These are phyloP conservation scores for Lamprotornis superbus DNA, from an alignment of 2,113 vertebrate species.

Conservation along the genomic window DNA sequence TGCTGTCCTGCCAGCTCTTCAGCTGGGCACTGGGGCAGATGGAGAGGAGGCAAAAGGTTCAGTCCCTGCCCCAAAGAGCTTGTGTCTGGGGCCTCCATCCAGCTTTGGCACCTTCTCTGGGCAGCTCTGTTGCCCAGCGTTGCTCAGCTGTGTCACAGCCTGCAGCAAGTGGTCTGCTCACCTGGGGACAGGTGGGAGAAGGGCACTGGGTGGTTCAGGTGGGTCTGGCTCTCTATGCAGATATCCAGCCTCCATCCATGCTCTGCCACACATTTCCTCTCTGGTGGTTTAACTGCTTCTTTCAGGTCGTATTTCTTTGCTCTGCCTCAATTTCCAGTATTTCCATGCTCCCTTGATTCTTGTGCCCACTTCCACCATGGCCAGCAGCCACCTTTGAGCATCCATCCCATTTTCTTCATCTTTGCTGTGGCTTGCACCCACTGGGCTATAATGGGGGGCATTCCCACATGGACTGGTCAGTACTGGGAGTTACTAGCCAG, in stretches of 20 bases:
- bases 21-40: fast-evolving
- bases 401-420: background rate
- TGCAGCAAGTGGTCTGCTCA: fast-evolving
- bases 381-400: background rate
- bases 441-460: background rate
- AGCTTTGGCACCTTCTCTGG: background rate
- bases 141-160: background rate
- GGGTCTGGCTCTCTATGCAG: background rate
- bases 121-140: background rate
- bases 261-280: background rate
- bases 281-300: background rate
- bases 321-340: background rate
- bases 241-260: background rate
- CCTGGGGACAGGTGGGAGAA: background rate
- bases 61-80: background rate
- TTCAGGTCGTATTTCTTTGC: background rate
- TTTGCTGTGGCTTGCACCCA: background rate
- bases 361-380: fast-evolving
- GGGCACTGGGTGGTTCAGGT: background rate
- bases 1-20: background rate
- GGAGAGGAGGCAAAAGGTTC: background rate
- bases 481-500: background rate
- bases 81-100: background rate
- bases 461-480: background rate
- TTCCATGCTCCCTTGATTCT: background rate